These are phyloP conservation scores for Tethea ocularis DNA, from an alignment of 2,888 invertebrate genomes.

Conservation along the genomic window DNA sequence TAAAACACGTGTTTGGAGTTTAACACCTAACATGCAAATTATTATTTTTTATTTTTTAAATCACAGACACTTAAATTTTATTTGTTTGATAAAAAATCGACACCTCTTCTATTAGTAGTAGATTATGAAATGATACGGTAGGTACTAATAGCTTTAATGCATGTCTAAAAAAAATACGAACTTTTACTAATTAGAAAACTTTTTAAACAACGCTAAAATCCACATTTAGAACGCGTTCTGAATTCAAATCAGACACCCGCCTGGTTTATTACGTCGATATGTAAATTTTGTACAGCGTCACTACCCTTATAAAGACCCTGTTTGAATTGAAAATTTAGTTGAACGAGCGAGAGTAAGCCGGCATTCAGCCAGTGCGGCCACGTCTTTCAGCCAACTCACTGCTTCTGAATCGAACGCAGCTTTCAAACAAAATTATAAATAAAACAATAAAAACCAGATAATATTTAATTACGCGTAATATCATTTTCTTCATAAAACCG, in stretches of 20 bases:
- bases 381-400: constrained; percentile 81
- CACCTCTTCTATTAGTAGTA: too few species aligned
- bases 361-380: constrained; percentile 75
- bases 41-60: too few species aligned
- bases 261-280: constrained; percentile 82
- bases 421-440: constrained; percentile 31
- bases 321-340: constrained; percentile 83
- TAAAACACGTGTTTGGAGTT: too few species aligned
- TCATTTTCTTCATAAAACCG: constrained; percentile 27
- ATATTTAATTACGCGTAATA: constrained; percentile 23
- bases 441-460: constrained; percentile 24
- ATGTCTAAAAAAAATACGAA: neutral
- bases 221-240: constrained; percentile 58
- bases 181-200: constrained; percentile 22
- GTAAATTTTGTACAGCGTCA: constrained; percentile 82
- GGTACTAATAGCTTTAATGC: too few species aligned
- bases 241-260: constrained; percentile 78
- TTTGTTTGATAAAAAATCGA: too few species aligned
- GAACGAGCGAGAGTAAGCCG: constrained; percentile 74
- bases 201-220: constrained; percentile 45
- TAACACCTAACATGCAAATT: too few species aligned
- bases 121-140: too few species aligned
- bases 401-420: constrained; percentile 54
- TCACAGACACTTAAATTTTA: too few species aligned
- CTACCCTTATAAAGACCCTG: constrained; percentile 83